Base-by-base conservation (phyloP, 2,797 vertebrate species). In the Micromesistius poutassou region DNA sequence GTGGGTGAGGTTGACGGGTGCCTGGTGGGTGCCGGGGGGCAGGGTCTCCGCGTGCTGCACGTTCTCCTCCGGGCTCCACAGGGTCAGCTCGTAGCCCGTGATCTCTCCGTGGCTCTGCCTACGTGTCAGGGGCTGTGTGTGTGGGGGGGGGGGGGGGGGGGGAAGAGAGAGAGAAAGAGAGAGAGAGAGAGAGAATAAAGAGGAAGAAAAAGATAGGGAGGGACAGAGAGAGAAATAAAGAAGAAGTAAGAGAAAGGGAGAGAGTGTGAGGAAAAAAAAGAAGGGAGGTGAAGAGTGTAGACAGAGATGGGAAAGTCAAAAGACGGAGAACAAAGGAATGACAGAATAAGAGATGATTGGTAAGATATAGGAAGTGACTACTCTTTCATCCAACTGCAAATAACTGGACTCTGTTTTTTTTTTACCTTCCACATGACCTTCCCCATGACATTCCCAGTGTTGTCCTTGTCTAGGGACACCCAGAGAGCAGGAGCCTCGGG, bases 381-480 rank as follows among this genome's bases (percentile, higher is more conserved):
- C 25, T 25, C 55, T 22, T 62, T 9, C 0, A 62, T 62, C 22
- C n/a, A 33, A 22, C 16, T 14, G 1, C 30, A 31, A 13, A 30
- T 16, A 31, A 16, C n/a, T n/a, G n/a, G n/a, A 73, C 4, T 9
- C 8, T 8, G 30, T 16, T 6, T 9, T 16, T 6, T 9, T 30
- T 77, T 76, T 71, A 94, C 94, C 90, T 94, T 95, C 94, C 94
- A 95, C 74, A 92, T 0, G 68, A 95, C 72, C 33, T 55, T 77
- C 8, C 88, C 91, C 1, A 84, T 88, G 68, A 95, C 72, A 31
- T 55, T 78, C 8, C 88, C 91, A 1, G 84, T 88, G 40, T 87
- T 80, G 77, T 91, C 86, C 76, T 71, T 81, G 78, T 87, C 90
- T 79, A 91, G 91, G 86, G 89, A 90, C 33, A 92, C 28, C 94